Conservation (phyloP, 23 tunicate species). For the Clavelina lepadiformis region DNA sequence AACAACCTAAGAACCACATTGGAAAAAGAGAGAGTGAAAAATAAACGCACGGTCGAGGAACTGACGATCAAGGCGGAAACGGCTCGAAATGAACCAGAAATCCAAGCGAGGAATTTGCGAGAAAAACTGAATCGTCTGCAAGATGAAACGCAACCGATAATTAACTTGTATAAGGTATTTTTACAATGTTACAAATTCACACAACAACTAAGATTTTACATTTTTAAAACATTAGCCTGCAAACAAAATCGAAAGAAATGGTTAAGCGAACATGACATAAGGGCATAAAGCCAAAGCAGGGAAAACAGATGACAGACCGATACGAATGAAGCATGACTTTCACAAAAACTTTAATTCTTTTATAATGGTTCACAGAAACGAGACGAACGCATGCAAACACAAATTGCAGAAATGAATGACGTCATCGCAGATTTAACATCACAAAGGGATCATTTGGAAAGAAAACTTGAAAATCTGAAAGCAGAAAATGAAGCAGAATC, state of each 20-base stretch:
- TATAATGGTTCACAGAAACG: constrained; percentile 30
- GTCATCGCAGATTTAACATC: constrained; percentile 11
- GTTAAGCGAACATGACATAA: no score
- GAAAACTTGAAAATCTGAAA: constrained; percentile 5
- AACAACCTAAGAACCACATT: constrained; percentile 7
- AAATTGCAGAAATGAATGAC: constrained; percentile 15
- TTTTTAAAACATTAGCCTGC: not conserved
- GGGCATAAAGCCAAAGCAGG: no score
- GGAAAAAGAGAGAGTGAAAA: constrained; percentile 15
- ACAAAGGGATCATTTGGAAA: constrained; percentile 15
- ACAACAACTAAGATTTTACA: not conserved
- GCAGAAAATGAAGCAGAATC: constrained; percentile 14
- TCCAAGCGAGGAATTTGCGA: constrained; percentile 50
- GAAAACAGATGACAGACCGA: no score
- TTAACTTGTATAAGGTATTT: constrained; percentile 51
- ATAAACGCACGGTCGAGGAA: constrained; percentile 15
- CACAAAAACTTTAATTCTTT: not conserved
- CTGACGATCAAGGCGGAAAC: constrained; percentile 41
- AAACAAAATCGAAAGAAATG: no score
- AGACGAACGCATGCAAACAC: constrained; percentile 31
- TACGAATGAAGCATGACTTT: not conserved
- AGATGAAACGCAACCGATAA: constrained; percentile 53
- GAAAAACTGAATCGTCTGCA: constrained; percentile 40
- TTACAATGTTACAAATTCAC: not conserved
- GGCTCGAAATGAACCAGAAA: constrained; percentile 36